Evolutionary conservation across 1,140 invertebrate species (phyloP).

Genomic region (Apis laboriosa): DNA sequence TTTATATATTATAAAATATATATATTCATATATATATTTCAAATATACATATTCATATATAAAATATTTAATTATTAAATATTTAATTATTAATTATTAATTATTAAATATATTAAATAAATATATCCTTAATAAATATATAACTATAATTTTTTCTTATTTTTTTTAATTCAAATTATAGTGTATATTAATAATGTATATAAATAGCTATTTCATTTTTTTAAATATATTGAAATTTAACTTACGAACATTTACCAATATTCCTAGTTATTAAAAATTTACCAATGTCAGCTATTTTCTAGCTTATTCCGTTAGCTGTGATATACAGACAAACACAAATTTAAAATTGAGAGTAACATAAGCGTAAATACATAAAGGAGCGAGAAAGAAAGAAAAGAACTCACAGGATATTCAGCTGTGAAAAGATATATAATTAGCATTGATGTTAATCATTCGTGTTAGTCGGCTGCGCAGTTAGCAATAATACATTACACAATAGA

Average conservation of each 20-base stretch:
- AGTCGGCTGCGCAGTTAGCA: constrained; percentile 64
- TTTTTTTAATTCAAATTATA: no score
- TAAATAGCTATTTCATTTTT: background rate
- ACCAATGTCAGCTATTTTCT: background rate
- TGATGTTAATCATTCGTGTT: constrained; percentile 73
- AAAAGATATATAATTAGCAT: constrained; percentile 70
- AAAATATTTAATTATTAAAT: no score
- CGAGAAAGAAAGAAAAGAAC: constrained; percentile 26
- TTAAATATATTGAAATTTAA: background rate
- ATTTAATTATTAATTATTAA: no score
- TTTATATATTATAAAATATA: no score
- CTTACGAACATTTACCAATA: background rate
- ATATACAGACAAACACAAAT: background rate
- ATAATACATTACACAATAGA: constrained; percentile 69
- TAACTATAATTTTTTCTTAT: no score
- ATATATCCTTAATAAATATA: no score
- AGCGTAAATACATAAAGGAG: background rate
- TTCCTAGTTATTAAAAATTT: background rate
- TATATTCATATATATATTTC: no score
- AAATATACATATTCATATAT: no score
- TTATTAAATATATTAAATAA: no score
- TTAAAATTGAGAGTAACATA: constrained; percentile 1
- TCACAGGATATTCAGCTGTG: constrained; percentile 41
- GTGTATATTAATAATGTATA: background rate
- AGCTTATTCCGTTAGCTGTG: background rate